A percentile compares a stretch with the other conserved stretches of the same genome.
These are phyloP conservation scores for Thecophora atra DNA, from an alignment of 2,888 invertebrate species.

Conservation along the genomic window DNA sequence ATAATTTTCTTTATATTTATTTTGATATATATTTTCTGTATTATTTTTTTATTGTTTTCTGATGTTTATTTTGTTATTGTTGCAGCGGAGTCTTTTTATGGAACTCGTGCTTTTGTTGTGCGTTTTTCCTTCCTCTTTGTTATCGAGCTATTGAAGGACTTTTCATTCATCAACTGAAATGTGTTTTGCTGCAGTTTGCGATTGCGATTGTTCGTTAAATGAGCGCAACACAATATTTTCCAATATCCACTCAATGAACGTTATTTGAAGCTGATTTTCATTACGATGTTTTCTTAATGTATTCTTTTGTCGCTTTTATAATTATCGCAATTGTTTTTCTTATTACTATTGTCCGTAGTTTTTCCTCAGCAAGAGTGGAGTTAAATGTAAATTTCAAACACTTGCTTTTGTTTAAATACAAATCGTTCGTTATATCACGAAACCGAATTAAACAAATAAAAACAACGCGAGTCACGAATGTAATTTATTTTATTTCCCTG, in stretches of 20 bases:
- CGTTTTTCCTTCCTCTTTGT: not conserved
- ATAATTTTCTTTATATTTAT: not conserved
- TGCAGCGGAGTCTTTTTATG: not conserved
- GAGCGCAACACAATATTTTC: not conserved
- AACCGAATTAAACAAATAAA: not conserved
- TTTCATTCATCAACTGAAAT: slow-evolving; percentile 11
- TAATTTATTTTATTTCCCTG: not conserved
- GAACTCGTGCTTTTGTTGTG: not conserved
- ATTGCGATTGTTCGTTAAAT: not conserved
- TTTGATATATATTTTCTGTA: not conserved
- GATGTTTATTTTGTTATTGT: not conserved
- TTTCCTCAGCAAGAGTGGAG: not conserved
- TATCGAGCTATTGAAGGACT: slow-evolving; percentile 14
- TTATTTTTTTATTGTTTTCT: not conserved
- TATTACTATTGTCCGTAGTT: too few species aligned
- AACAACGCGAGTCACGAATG: not conserved
- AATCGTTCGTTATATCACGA: not conserved
- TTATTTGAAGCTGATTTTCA: not conserved
- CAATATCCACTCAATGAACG: not conserved
- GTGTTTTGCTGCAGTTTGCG: slow-evolving; percentile 3
- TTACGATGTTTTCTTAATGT: not conserved
- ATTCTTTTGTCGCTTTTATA: not conserved
- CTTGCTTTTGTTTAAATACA: not conserved
- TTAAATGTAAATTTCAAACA: not conserved
- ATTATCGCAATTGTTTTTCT: not conserved